phyloP scores from a whole-genome alignment of 2,888 invertebrate genomes.

The Argynnis bischoffii region DNA sequence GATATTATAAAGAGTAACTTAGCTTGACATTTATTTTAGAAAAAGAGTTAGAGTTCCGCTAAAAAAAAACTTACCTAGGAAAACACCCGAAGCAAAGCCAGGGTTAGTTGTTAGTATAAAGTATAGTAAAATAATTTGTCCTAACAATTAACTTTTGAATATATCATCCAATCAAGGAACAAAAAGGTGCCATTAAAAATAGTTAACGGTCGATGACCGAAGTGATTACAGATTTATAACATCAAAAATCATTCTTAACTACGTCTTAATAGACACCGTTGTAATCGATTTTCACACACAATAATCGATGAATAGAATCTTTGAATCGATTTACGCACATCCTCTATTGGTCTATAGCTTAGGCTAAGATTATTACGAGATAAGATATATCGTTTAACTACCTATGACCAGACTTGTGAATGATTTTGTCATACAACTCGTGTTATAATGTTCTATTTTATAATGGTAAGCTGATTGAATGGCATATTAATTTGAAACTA shows the following conservation, averaged over 20 bases:
- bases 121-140: constrained; percentile 15
- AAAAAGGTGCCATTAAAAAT: constrained; percentile 39
- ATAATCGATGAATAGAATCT: constrained; percentile 38
- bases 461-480: too few species aligned
- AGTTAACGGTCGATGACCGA: constrained; percentile 42
- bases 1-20: too few species aligned
- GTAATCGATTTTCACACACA: constrained; percentile 46
- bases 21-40: too few species aligned
- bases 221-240: constrained; percentile 44
- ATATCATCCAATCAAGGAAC: constrained; percentile 36
- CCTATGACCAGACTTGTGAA: not conserved
- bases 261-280: constrained; percentile 46
- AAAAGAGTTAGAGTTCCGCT: too few species aligned
- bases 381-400: not conserved
- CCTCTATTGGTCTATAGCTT: not conserved
- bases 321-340: constrained; percentile 22
- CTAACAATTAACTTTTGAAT: constrained; percentile 28
- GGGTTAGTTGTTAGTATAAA: too few species aligned
- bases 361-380: not conserved
- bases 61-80: too few species aligned
- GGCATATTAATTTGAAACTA: too few species aligned
- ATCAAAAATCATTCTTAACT: constrained; percentile 38
- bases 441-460: too few species aligned
- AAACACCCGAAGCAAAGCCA: too few species aligned
- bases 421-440: too few species aligned